These are phyloP conservation scores for Toxostoma redivivum DNA, from an alignment of 2,113 vertebrate species.

Conservation along the genomic window DNA sequence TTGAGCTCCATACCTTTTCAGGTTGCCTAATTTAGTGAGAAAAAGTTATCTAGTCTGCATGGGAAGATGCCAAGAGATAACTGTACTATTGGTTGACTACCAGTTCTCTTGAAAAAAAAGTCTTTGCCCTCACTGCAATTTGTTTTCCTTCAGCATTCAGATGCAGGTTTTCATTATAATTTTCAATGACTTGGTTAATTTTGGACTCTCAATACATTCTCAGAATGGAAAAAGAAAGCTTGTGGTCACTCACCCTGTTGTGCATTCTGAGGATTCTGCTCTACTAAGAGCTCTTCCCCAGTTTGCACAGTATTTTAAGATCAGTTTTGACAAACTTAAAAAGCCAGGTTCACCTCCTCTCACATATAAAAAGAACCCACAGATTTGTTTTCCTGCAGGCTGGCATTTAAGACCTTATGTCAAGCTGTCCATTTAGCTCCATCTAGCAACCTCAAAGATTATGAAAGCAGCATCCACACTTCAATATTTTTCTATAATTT, in stretches of 20 bases:
- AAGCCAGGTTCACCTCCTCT: neutral
- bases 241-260: accelerated
- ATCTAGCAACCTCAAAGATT: neutral
- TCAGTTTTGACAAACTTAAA: neutral
- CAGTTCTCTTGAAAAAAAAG: neutral
- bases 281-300: neutral
- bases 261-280: neutral
- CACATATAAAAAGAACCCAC: neutral
- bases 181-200: neutral
- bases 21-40: neutral
- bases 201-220: neutral
- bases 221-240: neutral
- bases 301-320: neutral
- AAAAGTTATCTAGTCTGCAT: neutral
- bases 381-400: neutral
- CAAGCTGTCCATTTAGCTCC: neutral
- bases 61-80: neutral
- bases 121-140: neutral
- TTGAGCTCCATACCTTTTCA: neutral
- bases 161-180: neutral
- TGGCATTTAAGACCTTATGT: neutral
- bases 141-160: neutral
- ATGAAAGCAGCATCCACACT: neutral
- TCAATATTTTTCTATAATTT: neutral
- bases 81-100: neutral